Evolutionary conservation across 1,140 invertebrate species (phyloP).

Genomic region (Lepidurus couesii): DNA sequence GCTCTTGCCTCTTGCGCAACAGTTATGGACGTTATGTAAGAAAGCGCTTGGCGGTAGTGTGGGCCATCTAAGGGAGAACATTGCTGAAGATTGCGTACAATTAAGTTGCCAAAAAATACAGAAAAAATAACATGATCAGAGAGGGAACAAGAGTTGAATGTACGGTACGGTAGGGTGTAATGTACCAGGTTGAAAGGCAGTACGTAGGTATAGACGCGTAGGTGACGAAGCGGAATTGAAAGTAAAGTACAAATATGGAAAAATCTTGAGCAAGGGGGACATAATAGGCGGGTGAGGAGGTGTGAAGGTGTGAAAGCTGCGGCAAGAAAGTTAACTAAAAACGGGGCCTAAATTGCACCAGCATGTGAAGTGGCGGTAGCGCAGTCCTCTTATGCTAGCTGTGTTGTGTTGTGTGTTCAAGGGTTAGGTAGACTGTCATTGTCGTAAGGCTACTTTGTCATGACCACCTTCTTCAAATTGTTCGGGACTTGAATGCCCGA

Average conservation of each 20-base stretch:
- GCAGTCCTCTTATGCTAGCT: background rate
- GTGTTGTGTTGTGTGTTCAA: background rate
- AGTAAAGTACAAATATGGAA: background rate
- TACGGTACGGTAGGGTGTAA: too few species aligned
- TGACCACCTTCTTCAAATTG: background rate
- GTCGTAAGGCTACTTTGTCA: background rate
- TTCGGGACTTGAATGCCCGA: background rate
- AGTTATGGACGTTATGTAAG: too few species aligned
- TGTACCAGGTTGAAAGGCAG: background rate
- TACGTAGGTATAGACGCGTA: background rate
- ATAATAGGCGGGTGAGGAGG: background rate
- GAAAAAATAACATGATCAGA: too few species aligned
- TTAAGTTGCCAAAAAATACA: too few species aligned
- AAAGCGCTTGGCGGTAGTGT: too few species aligned
- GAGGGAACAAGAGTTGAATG: too few species aligned
- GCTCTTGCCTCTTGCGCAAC: too few species aligned
- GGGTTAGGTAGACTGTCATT: background rate
- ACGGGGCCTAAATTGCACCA: background rate
- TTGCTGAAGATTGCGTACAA: too few species aligned
- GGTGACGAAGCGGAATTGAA: constrained; percentile 21
- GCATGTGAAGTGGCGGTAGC: constrained; percentile 6
- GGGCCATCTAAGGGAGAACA: too few species aligned
- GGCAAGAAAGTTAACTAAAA: background rate
- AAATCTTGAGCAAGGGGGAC: background rate
- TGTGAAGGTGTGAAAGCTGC: constrained; percentile 13